Evolutionary conservation across 2,113 vertebrate species (phyloP).

Genomic region (Nyctibius bracteatus): DNA sequence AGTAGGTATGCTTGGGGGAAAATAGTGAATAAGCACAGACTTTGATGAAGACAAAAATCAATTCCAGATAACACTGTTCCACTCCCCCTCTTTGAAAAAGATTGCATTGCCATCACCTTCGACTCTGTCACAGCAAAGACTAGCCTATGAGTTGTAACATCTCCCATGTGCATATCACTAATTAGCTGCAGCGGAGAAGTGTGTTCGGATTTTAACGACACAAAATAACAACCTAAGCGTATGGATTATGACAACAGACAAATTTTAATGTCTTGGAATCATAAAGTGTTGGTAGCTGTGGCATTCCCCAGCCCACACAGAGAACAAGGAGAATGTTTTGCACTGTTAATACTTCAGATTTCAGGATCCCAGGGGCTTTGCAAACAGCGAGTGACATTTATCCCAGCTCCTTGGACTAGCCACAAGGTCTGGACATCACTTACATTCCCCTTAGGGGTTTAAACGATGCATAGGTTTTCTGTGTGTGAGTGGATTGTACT

Average conservation of each 20-base stretch:
- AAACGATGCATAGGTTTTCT: neutral
- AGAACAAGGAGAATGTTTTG: neutral
- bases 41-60: constrained; percentile 9
- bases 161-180: constrained; percentile 28
- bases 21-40: neutral
- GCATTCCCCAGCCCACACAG: neutral
- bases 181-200: constrained; percentile 36
- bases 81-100: neutral
- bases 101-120: neutral
- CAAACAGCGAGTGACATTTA: neutral
- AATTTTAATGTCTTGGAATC: constrained; percentile 10
- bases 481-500: neutral
- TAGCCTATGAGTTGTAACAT: neutral
- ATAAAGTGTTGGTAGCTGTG: neutral
- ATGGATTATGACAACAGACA: neutral
- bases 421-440: neutral
- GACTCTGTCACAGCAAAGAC: neutral
- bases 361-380: neutral
- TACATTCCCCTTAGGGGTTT: neutral
- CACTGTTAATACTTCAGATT: neutral
- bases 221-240: constrained; percentile 15
- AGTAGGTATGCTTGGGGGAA: neutral
- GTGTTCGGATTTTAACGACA: constrained; percentile 33
- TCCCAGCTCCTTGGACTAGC: neutral
- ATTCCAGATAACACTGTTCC: neutral